Percentiles rank a stretch among this genome's conserved stretches.
These are phyloP conservation scores for Furnarius figulus DNA, from an alignment of 2,113 vertebrate species.

Conservation along the genomic window DNA sequence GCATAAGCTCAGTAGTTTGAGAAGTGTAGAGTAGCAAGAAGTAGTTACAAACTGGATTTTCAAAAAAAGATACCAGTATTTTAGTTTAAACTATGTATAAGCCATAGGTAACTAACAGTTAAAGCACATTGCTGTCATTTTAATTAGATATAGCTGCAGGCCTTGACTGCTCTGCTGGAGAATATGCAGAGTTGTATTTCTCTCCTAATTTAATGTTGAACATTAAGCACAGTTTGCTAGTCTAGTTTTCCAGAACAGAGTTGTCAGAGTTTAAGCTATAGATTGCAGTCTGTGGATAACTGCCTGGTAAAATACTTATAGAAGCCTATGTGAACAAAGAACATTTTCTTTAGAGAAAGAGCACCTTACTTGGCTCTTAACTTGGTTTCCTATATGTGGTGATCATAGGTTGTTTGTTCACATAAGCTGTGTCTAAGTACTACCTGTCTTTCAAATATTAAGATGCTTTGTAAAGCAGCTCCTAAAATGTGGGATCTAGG, in stretches of 20 bases:
- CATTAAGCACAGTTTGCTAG: neutral
- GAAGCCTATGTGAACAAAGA: neutral
- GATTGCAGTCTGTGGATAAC: neutral
- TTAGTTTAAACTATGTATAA: neutral
- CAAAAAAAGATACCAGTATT: neutral
- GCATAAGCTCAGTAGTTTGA: neutral
- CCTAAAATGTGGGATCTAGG: neutral
- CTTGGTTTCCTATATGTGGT: accelerated
- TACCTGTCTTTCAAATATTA: neutral
- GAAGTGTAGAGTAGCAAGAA: neutral
- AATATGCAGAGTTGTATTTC: neutral
- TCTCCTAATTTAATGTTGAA: neutral
- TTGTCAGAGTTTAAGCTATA: neutral
- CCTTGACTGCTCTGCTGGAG: neutral
- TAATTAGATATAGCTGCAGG: neutral
- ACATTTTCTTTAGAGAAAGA: neutral
- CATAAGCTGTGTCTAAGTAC: neutral
- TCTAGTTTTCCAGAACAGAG: neutral
- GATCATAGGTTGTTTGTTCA: neutral
- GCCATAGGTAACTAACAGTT: neutral
- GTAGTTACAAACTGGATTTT: neutral
- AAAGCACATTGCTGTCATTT: neutral
- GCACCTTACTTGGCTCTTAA: neutral
- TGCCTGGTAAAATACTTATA: neutral
- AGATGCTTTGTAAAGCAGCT: neutral